A percentile compares a stretch with the other conserved stretches of the same genome.
Evolutionary conservation across 2,113 vertebrate species (phyloP).

Genomic region (Sorex fumeus): DNA sequence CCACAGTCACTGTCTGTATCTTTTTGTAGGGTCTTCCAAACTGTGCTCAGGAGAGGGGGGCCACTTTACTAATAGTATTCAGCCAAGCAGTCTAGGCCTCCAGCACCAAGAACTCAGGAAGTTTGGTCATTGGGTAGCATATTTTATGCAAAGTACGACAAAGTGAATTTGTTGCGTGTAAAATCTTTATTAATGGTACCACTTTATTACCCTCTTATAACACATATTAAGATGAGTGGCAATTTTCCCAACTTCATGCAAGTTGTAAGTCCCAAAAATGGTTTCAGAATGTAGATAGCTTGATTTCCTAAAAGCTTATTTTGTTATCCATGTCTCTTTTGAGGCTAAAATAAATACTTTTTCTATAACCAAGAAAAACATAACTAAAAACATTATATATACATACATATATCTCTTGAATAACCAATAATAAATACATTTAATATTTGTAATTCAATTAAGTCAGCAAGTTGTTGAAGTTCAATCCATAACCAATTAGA

Average conservation of each 20-base stretch:
- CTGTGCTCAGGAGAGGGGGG: no score
- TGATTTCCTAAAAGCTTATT: not conserved
- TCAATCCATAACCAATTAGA: constrained; percentile 76
- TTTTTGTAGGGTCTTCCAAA: no score
- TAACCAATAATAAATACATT: not conserved
- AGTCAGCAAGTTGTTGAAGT: constrained; percentile 79
- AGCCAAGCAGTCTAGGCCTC: no score
- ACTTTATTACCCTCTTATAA: not conserved
- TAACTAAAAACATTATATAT: not conserved
- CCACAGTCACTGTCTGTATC: no score
- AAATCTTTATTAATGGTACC: not conserved
- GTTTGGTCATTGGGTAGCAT: not conserved
- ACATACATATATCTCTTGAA: constrained; percentile 34
- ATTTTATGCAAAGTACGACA: not conserved
- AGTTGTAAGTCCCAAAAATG: not conserved
- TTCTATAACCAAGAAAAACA: constrained; percentile 58
- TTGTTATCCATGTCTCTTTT: not conserved
- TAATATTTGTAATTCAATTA: not conserved
- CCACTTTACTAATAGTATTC: no score
- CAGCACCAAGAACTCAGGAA: not conserved
- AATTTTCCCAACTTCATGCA: constrained; percentile 27
- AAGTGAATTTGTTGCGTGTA: not conserved
- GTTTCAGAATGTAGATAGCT: no score
- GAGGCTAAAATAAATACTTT: constrained; percentile 20
- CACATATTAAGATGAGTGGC: constrained; percentile 4